These are phyloP conservation scores for Lycodopsis pacificus DNA, from an alignment of 2,797 vertebrate species.

Conservation along the genomic window DNA sequence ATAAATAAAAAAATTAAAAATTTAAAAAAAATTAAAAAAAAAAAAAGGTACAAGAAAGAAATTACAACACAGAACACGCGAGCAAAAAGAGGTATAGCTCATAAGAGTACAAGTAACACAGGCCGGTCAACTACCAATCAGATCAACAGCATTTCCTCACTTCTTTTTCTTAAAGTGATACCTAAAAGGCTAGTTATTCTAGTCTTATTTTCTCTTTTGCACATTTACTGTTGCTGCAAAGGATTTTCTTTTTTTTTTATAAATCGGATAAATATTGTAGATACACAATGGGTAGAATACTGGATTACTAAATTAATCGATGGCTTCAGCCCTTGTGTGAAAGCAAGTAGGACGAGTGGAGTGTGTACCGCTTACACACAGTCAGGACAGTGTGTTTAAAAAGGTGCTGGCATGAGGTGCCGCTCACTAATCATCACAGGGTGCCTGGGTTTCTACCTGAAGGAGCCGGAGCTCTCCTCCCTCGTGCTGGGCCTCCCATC, in stretches of 20 bases:
- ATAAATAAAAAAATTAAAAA: neutral
- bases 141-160: constrained; percentile 25
- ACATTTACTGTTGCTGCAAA: no score
- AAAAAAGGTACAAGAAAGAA: neutral
- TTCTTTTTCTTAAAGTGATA: neutral
- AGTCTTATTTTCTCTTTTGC: no score
- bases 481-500: constrained; percentile 12
- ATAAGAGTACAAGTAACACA: constrained; percentile 10
- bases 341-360: neutral
- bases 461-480: constrained; percentile 16
- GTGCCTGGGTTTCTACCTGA: constrained; percentile 42
- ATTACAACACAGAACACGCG: neutral
- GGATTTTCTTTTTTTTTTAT: no score
- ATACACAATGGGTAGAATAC: no score
- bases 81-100: neutral
- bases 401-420: constrained; percentile 42
- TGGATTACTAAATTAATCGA: neutral
- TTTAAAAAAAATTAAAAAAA: no score
- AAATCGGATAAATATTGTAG: no score
- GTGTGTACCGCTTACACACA: constrained; percentile 13
- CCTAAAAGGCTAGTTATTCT: no score
- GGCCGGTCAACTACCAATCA: constrained; percentile 9
- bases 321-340: neutral
- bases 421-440: constrained; percentile 64
- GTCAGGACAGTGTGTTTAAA: constrained; percentile 45